Base-by-base conservation (phyloP, 2,113 vertebrate species). In the Echinops telfairi region DNA sequence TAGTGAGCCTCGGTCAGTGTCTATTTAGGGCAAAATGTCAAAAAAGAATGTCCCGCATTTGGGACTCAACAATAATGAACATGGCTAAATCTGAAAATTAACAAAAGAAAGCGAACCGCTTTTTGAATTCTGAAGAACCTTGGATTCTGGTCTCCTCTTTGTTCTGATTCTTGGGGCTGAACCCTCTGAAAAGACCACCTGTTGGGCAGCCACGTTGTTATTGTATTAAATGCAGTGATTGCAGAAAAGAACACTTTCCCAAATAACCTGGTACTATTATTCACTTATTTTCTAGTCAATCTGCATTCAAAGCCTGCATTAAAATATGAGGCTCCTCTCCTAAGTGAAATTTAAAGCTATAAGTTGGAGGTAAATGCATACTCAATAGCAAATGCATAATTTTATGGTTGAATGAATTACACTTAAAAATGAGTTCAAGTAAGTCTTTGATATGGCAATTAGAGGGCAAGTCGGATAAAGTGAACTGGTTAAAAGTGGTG, bases 11-110 rank as follows among this genome's bases (percentile, higher is more conserved):
- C 98, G 98, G 99, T 98, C 99, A 99, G 99, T 99, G 99, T 99
- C 99, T 99, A 99, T 99, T 99, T 98, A 98, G 99, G 99, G 99
- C 99, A 99, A 99, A 98, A 99, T 99, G 99, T 99, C 99, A 99
- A 99, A 99, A 99, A 99, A 99, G 99, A 99, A 99, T 99, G 99
- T 99, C 99, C 98, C 99, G 99, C 99, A 99, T 99, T 99, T 99
- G 99, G 99, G 98, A 96, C 98, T 96, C 98, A 98, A 99, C 99
- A 99, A 99, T 99, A 99, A 98, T 97, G 99, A 99, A 99, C 99
- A 99, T 99, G 98, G 98, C 98, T 99, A 99, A 99, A 99, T 99
- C 99, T 99, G 98, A 98, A 98, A 99, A 97, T 98, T 98, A 99
- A 99, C 99, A 99, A 99, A 99, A 98, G 98, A 98, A 98, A 98